Evolutionary conservation across 23 tunicate species (phyloP).

Genomic region (Styela clava): DNA sequence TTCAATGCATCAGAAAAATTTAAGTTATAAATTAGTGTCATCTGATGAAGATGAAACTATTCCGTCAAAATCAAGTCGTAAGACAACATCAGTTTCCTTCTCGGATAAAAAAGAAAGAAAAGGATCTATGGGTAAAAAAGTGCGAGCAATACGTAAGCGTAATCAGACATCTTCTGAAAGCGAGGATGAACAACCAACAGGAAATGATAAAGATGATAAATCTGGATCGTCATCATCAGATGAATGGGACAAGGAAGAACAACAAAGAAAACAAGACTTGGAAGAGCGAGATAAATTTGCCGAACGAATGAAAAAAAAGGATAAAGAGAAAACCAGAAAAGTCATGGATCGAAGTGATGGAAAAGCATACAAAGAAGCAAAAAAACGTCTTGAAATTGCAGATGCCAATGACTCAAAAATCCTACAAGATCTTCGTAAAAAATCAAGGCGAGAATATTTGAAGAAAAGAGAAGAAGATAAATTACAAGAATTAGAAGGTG

Average conservation of each 20-base stretch:
- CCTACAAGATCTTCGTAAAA: constrained; percentile 67
- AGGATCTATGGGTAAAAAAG: not conserved
- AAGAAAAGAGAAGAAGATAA: constrained; percentile 95
- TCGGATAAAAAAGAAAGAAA: not conserved
- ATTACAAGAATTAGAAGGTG: constrained; percentile 77
- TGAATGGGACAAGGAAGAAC: constrained; percentile 94
- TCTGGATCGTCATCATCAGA: constrained; percentile 46
- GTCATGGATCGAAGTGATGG: constrained; percentile 46
- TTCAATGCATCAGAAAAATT: constrained; percentile 43
- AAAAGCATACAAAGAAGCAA: constrained; percentile 28
- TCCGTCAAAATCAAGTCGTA: constrained; percentile 9
- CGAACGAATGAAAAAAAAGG: constrained; percentile 72
- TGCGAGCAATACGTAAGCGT: constrained; percentile 42
- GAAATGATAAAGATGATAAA: not conserved
- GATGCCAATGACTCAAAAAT: constrained; percentile 17
- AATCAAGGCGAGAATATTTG: constrained; percentile 84
- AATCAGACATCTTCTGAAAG: constrained; percentile 53
- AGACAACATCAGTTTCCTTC: not conserved
- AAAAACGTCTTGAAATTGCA: constrained; percentile 27
- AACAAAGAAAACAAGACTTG: constrained; percentile 61
- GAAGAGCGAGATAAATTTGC: constrained; percentile 85
- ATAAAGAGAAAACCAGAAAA: constrained; percentile 81
- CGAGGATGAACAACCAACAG: constrained; percentile 39
- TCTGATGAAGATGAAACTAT: constrained; percentile 72
- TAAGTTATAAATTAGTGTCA: constrained; percentile 56